These are phyloP conservation scores for Acrossocheilus wenchowensis DNA, from an alignment of 2,797 vertebrate species.

Conservation along the genomic window DNA sequence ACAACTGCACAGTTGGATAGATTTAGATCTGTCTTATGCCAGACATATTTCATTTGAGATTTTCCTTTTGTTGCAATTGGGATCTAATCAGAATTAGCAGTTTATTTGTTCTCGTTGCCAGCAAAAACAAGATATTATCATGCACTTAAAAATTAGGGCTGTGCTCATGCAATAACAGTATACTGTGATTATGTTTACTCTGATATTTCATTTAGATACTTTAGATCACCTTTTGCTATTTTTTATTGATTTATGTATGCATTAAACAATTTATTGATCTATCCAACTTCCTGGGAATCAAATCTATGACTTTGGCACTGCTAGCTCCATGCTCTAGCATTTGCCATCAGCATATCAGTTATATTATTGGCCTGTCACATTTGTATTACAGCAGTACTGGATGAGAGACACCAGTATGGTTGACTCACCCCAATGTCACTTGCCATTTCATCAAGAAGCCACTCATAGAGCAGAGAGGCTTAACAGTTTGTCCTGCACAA, in stretches of 20 bases:
- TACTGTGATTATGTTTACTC: background rate
- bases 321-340: background rate
- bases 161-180: background rate
- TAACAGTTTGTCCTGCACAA: constrained; percentile 63
- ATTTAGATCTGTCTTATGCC: background rate
- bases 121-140: background rate
- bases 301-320: background rate
- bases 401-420: constrained; percentile 51
- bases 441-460: constrained; percentile 65
- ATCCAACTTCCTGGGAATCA: background rate
- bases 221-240: background rate
- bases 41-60: constrained; percentile 6
- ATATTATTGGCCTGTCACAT: constrained; percentile 40
- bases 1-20: constrained; percentile 8
- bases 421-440: constrained; percentile 64
- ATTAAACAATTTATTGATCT: background rate
- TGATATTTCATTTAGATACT: background rate
- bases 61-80: background rate
- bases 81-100: constrained; percentile 3
- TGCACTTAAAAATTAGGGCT: background rate
- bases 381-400: constrained; percentile 35
- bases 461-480: constrained; percentile 52
- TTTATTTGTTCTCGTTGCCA: background rate
- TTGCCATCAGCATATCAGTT: background rate
- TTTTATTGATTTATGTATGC: background rate